phyloP scores from a whole-genome alignment of 1,140 invertebrate genomes.

The Drosophila tropicalis region DNA sequence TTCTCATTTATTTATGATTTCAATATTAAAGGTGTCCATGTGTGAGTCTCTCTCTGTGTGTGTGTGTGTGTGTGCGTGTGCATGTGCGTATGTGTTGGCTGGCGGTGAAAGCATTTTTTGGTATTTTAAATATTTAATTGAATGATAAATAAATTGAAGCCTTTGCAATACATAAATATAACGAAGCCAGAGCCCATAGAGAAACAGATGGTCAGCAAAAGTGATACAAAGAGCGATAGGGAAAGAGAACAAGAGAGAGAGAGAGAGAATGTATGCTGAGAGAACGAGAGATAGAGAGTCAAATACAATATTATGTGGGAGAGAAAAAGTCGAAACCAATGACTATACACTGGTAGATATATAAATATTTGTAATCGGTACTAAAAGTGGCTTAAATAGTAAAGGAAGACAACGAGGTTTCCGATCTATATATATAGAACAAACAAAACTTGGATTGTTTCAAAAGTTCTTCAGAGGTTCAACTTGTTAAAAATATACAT shows the following conservation, averaged over 20 bases:
- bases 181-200: conserved; percentile 25
- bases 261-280: not conserved
- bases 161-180: conserved; percentile 42
- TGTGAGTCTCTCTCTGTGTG: conserved; percentile 19
- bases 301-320: conserved; percentile 15
- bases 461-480: no score
- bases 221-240: conserved; percentile 3
- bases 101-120: conserved; percentile 81
- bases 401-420: no score
- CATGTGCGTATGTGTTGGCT: not conserved
- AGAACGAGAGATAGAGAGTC: not conserved
- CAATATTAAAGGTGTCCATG: conserved; percentile 74
- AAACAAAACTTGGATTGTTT: no score
- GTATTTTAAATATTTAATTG: conserved; percentile 82
- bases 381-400: not conserved
- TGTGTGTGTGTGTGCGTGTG: conserved; percentile 16
- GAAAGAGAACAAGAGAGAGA: conserved; percentile 20
- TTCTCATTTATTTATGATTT: conserved; percentile 82
- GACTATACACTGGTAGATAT: conserved; percentile 54
- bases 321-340: conserved; percentile 51
- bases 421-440: no score
- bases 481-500: no score
- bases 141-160: conserved; percentile 79
- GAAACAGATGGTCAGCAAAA: conserved; percentile 23
- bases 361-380: conserved; percentile 64